Evolutionary conservation across 2,797 vertebrate species (phyloP), one percentile per base, ranked within the genome.

Genomic region (Lagorchestes hirsutus): DNA sequence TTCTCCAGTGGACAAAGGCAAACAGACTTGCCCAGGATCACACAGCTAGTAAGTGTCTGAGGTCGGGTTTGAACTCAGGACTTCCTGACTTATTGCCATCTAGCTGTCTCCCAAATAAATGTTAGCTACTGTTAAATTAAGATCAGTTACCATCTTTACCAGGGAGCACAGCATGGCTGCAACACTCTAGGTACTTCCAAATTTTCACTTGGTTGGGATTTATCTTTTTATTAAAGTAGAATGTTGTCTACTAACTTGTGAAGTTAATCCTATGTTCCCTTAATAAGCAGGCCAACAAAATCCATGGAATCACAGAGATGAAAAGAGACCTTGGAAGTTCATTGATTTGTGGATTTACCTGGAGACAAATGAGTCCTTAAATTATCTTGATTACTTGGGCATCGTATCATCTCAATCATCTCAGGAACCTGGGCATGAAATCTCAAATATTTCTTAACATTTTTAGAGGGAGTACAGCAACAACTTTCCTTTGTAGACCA

Each of bases 401-500:
- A 91, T 96, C 54, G n/a, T 96, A 52, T 90, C 92, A 52, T 24
- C 55, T 95, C 90, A 94, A 13, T 28, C 50, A 93, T 82, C 87
- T 67, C 90, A 93, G 91, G 40, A 54, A 96, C 95, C 92, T 95
- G 18, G 58, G 16, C 62, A 0, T 8, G 93, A 67, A n/a, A 9
- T 50, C 52, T 95, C 90, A 92, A 90, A 95, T 94, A 55, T 93
- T 62, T 93, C 90, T 91, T 10, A 91, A 96, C 50, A n/a, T 90
- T 57, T 55, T 96, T 90, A 5, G 54, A 91, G 24, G 8, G 57
- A 92, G 57, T 95, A 90, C 57, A 87, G 74, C 62, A 96, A 82
- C 55, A 96, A 94, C 95, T 92, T 95, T 96, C 14, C 54, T 94
- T 54, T 31, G 55, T 16, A 95, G 94, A 93, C 82, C 87, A 93